Percentiles rank a stretch among this genome's conserved stretches.
Evolutionary conservation across 2,113 vertebrate species (phyloP).

Genomic region (Catagonus wagneri): DNA sequence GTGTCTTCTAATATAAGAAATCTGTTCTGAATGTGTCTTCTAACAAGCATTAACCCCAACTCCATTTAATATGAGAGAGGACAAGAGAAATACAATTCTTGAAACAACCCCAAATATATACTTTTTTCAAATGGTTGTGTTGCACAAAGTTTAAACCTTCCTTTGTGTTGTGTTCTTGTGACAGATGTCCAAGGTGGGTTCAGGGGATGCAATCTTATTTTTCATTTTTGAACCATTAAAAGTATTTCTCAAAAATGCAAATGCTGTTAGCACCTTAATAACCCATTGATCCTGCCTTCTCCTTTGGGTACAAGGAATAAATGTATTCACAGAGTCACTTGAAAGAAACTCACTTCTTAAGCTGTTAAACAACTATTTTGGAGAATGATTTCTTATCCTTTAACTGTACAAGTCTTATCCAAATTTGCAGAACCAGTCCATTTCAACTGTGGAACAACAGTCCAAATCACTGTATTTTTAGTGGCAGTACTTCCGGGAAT

Average conservation of each 20-base stretch:
- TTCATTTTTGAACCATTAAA: slow-evolving; percentile 67
- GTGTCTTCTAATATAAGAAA: slow-evolving; percentile 61
- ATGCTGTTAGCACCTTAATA: slow-evolving; percentile 57
- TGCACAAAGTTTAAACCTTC: slow-evolving; percentile 57
- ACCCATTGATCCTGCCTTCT: slow-evolving; percentile 58
- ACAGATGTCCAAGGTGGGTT: slow-evolving; percentile 44
- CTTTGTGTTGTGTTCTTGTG: slow-evolving; percentile 32
- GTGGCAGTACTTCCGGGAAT: slow-evolving; percentile 21
- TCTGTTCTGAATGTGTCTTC: not conserved
- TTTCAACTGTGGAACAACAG: not conserved
- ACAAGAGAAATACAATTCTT: slow-evolving; percentile 62
- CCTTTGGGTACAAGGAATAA: slow-evolving; percentile 57
- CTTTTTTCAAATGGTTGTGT: not conserved
- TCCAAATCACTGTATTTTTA: slow-evolving; percentile 5
- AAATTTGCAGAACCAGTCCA: not conserved
- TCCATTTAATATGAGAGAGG: slow-evolving; percentile 34
- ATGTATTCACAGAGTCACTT: slow-evolving; percentile 56
- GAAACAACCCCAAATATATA: slow-evolving; percentile 20
- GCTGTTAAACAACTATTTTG: slow-evolving; percentile 71
- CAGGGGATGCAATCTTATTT: slow-evolving; percentile 17
- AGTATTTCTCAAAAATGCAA: slow-evolving; percentile 75
- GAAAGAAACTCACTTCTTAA: slow-evolving; percentile 66
- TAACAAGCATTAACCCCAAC: slow-evolving; percentile 42
- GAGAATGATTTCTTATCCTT: slow-evolving; percentile 70
- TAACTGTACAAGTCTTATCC: not conserved